Base-by-base conservation (phyloP, 2,797 vertebrate genomes). In the Spheniscus humboldti region DNA sequence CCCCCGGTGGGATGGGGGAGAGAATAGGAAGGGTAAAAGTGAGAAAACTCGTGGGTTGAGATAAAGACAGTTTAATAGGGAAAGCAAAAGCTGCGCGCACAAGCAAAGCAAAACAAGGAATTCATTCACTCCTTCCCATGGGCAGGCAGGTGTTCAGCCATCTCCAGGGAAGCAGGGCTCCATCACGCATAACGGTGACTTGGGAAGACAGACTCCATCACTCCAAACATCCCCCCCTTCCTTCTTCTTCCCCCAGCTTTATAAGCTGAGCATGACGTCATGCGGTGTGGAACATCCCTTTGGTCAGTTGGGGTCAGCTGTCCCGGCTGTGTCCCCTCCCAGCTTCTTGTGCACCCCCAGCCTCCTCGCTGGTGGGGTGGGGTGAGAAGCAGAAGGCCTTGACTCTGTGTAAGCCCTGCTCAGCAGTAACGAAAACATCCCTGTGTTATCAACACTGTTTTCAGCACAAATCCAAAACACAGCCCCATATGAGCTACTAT, bases 11-110 rank as follows among this genome's bases (percentile, higher is more conserved):
- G n/a, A 35, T 16, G 7, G 56, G 13, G n/a, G 14, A 59, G 22
- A 20, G 22, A 59, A 57, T 16, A 3, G 2, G 33, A 57, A n/a
- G 56, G 12, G 56, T n/a, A 22, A 24, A 15, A 59, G 56, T 16
- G 9, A n/a, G 33, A n/a, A 24, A 35, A 35, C 22, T 35, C 4
- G 4, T 57, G 33, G 9, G 33, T 24, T n/a, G 56, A 57, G 33
- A n/a, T n/a, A n/a, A 56, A 22, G 22, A 59, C 56, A 59, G 22
- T 35, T 59, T 15, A 59, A 24, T 10, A 59, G 33, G 9, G 0
- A 35, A 59, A 35, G 33, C 22, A 59, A 59, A 24, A 59, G 56
- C 33, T 0, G 8, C 3, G 2, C 9, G 1, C 1, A 4, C 13
- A 24, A n/a, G 56, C 56, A n/a, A 57, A 57, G 33, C 22, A n/a